Percentiles rank a stretch among this genome's conserved stretches.
Evolutionary conservation across 64 coral and sea anemone species (phyloP).

Genomic region (Montipora efflorescens): DNA sequence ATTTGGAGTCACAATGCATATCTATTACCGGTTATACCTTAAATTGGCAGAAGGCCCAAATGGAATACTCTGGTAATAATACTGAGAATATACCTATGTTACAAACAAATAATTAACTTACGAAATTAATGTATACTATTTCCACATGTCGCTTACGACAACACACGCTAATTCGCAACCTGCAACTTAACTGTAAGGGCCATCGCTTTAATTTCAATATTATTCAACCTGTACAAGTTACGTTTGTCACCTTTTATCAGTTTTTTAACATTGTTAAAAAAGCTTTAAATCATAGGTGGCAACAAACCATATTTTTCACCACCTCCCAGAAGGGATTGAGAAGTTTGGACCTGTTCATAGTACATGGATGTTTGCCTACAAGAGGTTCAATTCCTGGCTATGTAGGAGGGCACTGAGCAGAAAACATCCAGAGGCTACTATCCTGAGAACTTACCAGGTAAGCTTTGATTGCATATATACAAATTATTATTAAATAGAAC

Average conservation of each 20-base stretch:
- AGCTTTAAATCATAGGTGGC: conserved; percentile 9
- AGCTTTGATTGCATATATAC: neutral
- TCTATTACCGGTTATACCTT: too few species aligned
- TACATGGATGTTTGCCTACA: conserved; percentile 71
- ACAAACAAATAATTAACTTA: too few species aligned
- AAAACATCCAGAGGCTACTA: conserved; percentile 65
- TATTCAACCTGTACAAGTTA: neutral
- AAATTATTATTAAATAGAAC: neutral
- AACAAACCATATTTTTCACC: conserved; percentile 66
- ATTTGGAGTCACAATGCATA: too few species aligned
- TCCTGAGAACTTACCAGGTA: conserved; percentile 60
- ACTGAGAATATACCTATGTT: too few species aligned
- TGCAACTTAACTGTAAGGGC: too few species aligned
- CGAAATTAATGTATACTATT: too few species aligned
- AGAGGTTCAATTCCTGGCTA: conserved; percentile 66
- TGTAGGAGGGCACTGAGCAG: conserved; percentile 42
- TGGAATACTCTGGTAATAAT: too few species aligned
- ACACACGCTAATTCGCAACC: too few species aligned
- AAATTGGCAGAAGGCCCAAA: too few species aligned
- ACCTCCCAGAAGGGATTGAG: conserved; percentile 54
- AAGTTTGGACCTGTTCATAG: conserved; percentile 53
- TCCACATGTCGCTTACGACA: too few species aligned
- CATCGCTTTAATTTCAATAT: too few species aligned
- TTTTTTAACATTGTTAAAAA: neutral
- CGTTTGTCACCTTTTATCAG: neutral